phyloP scores from a whole-genome alignment of 2,888 invertebrate genomes.

The Aporophyla lueneburgensis region DNA sequence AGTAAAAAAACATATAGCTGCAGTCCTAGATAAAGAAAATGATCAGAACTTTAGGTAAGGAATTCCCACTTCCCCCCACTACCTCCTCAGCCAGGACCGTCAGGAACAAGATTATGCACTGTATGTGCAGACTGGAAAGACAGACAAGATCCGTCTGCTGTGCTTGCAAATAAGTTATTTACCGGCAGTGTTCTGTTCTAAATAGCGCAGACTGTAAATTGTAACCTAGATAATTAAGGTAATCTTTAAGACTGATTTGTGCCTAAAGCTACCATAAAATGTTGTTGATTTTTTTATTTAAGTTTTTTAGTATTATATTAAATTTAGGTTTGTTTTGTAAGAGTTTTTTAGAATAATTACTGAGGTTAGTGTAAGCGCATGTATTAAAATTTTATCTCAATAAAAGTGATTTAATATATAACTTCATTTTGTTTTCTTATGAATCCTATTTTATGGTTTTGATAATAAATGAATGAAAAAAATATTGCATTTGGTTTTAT shows the following conservation, averaged over 20 bases:
- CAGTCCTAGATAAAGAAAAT: too few relatives aligned
- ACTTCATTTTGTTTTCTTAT: not conserved
- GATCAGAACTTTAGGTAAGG: too few relatives aligned
- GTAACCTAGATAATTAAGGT: slow-evolving; percentile 13
- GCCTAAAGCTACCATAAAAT: slow-evolving; percentile 1
- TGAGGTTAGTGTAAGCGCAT: not conserved
- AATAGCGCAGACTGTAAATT: not conserved
- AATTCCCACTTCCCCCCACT: too few relatives aligned
- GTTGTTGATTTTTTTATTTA: not conserved
- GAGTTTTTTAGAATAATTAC: not conserved
- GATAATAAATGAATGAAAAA: too few relatives aligned
- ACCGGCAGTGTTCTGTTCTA: not conserved
- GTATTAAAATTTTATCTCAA: slow-evolving; percentile 11
- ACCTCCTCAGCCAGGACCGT: too few relatives aligned
- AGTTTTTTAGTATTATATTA: not conserved
- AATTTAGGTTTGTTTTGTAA: not conserved
- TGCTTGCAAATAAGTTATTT: not conserved
- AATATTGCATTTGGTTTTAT: too few relatives aligned
- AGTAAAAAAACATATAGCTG: too few relatives aligned
- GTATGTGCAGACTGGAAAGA: too few relatives aligned
- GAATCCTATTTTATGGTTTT: not conserved
- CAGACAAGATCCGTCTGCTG: too few relatives aligned
- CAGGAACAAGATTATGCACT: too few relatives aligned
- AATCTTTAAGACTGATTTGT: slow-evolving; percentile 23
- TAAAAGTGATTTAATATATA: slow-evolving; percentile 4